Base-by-base conservation (phyloP, 53 echinoderm and acorn worm genomes). In the Stichopus horrens region DNA sequence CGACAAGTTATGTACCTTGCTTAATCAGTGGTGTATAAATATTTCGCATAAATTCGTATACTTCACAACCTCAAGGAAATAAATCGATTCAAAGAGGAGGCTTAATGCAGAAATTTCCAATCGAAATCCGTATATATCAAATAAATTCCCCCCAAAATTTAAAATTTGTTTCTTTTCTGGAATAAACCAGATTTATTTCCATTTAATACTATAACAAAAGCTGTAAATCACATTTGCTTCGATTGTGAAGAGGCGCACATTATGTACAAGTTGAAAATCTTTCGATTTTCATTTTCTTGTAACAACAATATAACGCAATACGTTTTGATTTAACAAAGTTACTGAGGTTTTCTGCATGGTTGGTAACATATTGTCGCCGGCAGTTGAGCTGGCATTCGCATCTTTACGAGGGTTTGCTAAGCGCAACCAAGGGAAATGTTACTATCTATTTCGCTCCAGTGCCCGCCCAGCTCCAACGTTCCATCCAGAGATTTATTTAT, bases 201-300 rank as follows among this genome's bases (percentile, higher is more conserved):
- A 81, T 81, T 81, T 81, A 81, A 81, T 57, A 81, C 81, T 81
- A 81, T 81, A 81, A 81, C 81, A 81, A 81, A 81, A 81, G 81
- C 81, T 81, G 56, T 56, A 56, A 81, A 81, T 81, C 81, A 58
- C 81, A 81, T 81, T 81, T 81, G 81, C 52, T 81, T 81, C 81
- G 81, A 81, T 81, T 81, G 16, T 58, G 81, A 57, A 81, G 81
- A 58, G 10, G 57, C 57, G 21, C 56, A 55, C 55, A 57, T 81
- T 81, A 57, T 81, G 58, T 81, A 81, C 56, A 58, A 81, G 55
- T 81, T 81, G n/a, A 81, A 81, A 81, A 21, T 18, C 22, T 81
- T 81, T 81, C 81, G 81, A 58, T 81, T 81, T 81, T 81, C 58
- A 58, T 81, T 81, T 81, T 81, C 81, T 81, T 81, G 58, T 20